phyloP scores from a whole-genome alignment of 1,140 invertebrate species.

The Bradysia coprophila region DNA sequence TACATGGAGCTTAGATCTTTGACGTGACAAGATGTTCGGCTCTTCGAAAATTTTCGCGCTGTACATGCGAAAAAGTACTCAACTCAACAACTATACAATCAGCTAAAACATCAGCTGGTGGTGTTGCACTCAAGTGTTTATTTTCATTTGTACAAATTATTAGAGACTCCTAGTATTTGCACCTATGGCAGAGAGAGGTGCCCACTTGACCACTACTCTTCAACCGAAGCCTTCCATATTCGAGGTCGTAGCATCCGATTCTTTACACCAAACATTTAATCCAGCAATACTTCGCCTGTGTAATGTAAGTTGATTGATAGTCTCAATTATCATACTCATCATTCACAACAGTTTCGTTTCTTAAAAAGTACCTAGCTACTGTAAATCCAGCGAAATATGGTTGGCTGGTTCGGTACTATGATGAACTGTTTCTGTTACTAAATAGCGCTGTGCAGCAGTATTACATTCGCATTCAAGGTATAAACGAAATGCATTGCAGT shows the following conservation, averaged over 20 bases:
- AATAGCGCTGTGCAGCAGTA: constrained; percentile 1
- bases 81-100: no score
- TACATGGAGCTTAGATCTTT: no score
- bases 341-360: no score
- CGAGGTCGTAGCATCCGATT: constrained; percentile 3
- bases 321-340: not conserved
- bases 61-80: no score
- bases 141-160: no score
- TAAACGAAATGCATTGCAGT: no score
- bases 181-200: not conserved
- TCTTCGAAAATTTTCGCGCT: no score
- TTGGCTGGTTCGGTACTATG: constrained; percentile 2
- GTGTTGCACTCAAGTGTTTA: no score
- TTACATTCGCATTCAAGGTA: constrained; percentile 2
- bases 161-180: no score
- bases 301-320: not conserved
- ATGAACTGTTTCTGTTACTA: constrained; percentile 1
- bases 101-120: no score
- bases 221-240: constrained; percentile 2
- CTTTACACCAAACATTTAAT: constrained; percentile 3
- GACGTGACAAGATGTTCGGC: no score
- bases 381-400: not conserved
- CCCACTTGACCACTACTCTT: not conserved
- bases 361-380: not conserved
- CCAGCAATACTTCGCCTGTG: constrained; percentile 2